Evolutionary conservation across 2,888 invertebrate species (phyloP).

Genomic region (Heliothis peltigera): DNA sequence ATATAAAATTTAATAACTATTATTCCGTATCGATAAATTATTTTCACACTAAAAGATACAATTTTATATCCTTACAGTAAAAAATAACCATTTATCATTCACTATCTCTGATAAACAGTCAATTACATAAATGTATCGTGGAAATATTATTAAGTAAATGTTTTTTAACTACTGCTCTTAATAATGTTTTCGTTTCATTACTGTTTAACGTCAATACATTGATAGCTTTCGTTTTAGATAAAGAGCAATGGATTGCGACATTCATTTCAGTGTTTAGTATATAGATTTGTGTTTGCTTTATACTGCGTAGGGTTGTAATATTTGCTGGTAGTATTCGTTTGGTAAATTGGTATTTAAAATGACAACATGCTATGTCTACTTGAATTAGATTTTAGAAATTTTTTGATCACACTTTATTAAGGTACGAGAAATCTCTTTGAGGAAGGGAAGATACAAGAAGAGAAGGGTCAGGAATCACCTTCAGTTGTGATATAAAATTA

Average conservation of each 20-base stretch:
- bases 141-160: constrained; percentile 51
- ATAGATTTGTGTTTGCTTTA: constrained; percentile 36
- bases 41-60: constrained; percentile 43
- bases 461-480: no score
- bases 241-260: constrained; percentile 41
- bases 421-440: no score
- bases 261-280: constrained; percentile 37
- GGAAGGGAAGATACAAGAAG: no score
- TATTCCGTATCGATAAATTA: constrained; percentile 35
- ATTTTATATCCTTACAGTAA: constrained; percentile 60
- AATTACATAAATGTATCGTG: constrained; percentile 43
- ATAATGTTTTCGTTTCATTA: constrained; percentile 32
- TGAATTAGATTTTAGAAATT: no score
- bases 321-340: neutral
- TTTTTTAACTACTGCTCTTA: constrained; percentile 12
- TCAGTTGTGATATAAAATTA: no score
- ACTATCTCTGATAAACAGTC: constrained; percentile 67
- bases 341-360: neutral
- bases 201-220: constrained; percentile 36
- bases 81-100: constrained; percentile 75
- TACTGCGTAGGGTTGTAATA: constrained; percentile 40
- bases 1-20: constrained; percentile 29
- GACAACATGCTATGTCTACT: no score
- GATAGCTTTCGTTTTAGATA: constrained; percentile 40
- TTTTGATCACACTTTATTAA: no score